Evolutionary conservation across 1,140 invertebrate species (phyloP), one percentile per base, ranked within the genome.

Genomic region (Pomacea maculata): DNA sequence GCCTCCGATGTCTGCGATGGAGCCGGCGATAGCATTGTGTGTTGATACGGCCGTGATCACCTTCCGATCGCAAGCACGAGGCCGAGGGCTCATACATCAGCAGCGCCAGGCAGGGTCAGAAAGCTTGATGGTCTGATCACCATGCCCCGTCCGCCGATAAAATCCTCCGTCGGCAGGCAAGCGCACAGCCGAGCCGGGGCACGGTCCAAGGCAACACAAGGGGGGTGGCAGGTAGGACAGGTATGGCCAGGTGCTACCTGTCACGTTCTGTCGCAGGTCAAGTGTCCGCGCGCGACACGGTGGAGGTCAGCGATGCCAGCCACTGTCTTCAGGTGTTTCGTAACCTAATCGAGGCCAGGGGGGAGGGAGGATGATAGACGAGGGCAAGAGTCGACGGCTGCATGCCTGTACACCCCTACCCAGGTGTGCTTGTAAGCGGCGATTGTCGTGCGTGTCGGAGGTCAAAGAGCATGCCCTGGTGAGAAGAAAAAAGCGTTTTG

Each of bases 91-190:
- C 73, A 14, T 75, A 75, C 57, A 75, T 75, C 73, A 57, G 29
- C 55, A n/a, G 73, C 73, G 54, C 55, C n/a, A 52, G n/a, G 14
- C 73, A 75, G 73, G 45, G 73, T 75, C 73, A 57, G 73, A 75
- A 75, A 57, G 17, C 73, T 75, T 75, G 57, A 75, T 75, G 73
- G 54, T 21, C 29, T 19, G 73, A 75, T 75, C 73, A 75, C 6
- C 17, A 12, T 21, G 54, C 8, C 57, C 29, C 5, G 21, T 29
- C 34, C 52, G 12, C 15, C 54, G 73, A 54, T 52, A 55, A 57
- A n/a, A 70, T n/a, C 67, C 11, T 70, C 67, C n/a, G 12, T n/a
- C 10, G 73, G 21, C 54, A 57, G 73, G 25, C 71, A 54, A 57
- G 52, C 21, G 34, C 57, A n/a, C 73, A 75, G 52, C 73, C 57